phyloP scores from a whole-genome alignment of 2,888 invertebrate genomes.

The Microplitis deprimator region DNA sequence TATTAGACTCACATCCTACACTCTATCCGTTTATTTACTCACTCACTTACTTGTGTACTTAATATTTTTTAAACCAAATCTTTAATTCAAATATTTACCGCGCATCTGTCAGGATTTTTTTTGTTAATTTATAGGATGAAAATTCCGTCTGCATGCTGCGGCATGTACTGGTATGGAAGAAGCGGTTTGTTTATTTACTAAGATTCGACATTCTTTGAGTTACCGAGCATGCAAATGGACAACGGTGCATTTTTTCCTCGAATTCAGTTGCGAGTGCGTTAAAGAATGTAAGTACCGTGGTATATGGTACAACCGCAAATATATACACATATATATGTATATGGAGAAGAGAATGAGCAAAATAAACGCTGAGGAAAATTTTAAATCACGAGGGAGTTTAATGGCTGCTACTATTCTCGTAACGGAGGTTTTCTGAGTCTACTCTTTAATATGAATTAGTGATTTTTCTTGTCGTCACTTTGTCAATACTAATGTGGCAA shows the following conservation, averaged over 20 bases:
- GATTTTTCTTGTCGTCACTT: background rate
- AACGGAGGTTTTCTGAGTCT: background rate
- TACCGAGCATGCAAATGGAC: conserved; percentile 29
- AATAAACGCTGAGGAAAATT: background rate
- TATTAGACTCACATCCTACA: background rate
- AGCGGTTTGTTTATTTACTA: background rate
- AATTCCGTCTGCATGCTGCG: background rate
- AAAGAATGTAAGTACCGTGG: conserved; percentile 35
- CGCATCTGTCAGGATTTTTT: background rate
- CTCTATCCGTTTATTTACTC: background rate
- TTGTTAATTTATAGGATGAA: background rate
- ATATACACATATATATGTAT: background rate
- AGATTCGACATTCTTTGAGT: conserved; percentile 10
- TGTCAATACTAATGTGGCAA: background rate
- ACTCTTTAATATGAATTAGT: background rate
- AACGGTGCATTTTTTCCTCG: conserved; percentile 37
- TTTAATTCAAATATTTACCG: background rate
- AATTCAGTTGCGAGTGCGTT: conserved; percentile 37
- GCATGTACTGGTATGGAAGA: no score
- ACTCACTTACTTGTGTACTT: background rate
- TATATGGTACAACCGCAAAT: background rate
- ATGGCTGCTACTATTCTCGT: conserved; percentile 33
- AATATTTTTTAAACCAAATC: background rate
- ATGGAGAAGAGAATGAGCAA: conserved; percentile 2
- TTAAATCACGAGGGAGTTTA: conserved; percentile 13